phyloP scores from a whole-genome alignment of 2,888 invertebrate species.

The Nowickia ferox region DNA sequence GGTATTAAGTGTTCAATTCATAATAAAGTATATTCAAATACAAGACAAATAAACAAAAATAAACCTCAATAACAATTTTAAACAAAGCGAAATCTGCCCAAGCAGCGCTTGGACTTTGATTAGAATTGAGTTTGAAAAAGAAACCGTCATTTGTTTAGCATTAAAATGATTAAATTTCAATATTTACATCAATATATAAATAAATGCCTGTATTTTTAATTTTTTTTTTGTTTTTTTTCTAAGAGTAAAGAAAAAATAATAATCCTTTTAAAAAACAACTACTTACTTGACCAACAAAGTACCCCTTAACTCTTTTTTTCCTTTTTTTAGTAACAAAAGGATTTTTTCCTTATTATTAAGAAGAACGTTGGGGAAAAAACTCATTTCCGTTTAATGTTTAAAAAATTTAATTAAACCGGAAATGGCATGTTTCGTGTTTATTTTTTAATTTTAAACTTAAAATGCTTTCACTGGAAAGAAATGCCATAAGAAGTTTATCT shows the following conservation, averaged over 20 bases:
- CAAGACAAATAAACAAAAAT: conserved; percentile 3
- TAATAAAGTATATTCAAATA: conserved; percentile 7
- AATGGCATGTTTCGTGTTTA: conserved; percentile 55
- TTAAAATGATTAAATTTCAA: neutral
- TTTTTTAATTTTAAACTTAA: conserved; percentile 60
- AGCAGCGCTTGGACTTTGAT: conserved; percentile 44
- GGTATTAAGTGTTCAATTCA: conserved; percentile 51
- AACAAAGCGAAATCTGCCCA: conserved; percentile 8
- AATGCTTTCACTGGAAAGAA: conserved; percentile 9
- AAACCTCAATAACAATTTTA: conserved; percentile 31
- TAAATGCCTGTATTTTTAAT: too few species aligned
- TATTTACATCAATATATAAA: neutral
- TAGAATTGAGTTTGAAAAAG: conserved; percentile 41
- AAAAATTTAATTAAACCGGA: conserved; percentile 64
- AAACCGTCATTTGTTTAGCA: conserved; percentile 41
- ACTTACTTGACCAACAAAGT: conserved; percentile 36
- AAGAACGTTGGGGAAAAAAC: conserved; percentile 40
- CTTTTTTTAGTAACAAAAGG: conserved; percentile 10
- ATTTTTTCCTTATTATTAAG: neutral
- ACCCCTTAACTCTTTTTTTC: conserved; percentile 42
- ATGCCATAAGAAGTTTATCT: conserved; percentile 20
- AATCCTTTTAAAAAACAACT: conserved; percentile 42
- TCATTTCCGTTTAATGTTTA: conserved; percentile 54
- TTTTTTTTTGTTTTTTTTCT: too few species aligned
- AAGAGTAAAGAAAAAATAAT: neutral